Evolutionary conservation across 2,888 invertebrate genomes (phyloP).

Genomic region (Drosophila nr. fundita): DNA sequence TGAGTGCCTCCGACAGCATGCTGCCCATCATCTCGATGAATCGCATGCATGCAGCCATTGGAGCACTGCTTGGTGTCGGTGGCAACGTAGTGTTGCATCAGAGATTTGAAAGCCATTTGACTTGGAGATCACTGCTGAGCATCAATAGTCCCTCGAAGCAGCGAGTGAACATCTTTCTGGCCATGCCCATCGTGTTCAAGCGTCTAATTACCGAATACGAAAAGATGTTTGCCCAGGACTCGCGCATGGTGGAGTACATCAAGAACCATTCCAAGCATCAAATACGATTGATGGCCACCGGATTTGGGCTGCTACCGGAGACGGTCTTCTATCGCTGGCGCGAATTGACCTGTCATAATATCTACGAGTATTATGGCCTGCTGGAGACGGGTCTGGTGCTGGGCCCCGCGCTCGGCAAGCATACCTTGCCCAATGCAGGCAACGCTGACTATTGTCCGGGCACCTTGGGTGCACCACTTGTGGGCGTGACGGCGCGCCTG

Average conservation of each 20-base stretch:
- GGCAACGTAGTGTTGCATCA: slow-evolving; percentile 90
- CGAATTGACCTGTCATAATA: slow-evolving; percentile 76
- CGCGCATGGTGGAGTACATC: slow-evolving; percentile 84
- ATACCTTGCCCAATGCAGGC: neutral
- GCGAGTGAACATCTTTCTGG: slow-evolving; percentile 91
- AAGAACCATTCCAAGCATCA: slow-evolving; percentile 83
- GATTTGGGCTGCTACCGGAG: slow-evolving; percentile 92
- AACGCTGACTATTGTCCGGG: slow-evolving; percentile 41
- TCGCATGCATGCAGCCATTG: slow-evolving; percentile 95
- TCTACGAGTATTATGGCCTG: slow-evolving; percentile 89
- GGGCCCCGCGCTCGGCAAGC: slow-evolving; percentile 88
- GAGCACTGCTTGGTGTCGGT: slow-evolving; percentile 92
- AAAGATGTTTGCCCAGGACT: slow-evolving; percentile 86
- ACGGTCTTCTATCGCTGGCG: slow-evolving; percentile 91
- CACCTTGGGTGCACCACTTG: slow-evolving; percentile 48
- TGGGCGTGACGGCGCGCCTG: slow-evolving; percentile 55
- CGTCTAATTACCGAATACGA: slow-evolving; percentile 91
- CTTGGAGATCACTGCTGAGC: slow-evolving; percentile 91
- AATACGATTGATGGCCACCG: slow-evolving; percentile 89
- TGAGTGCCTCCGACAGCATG: slow-evolving; percentile 89
- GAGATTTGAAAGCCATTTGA: slow-evolving; percentile 88
- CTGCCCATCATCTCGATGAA: slow-evolving; percentile 94
- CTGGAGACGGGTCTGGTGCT: slow-evolving; percentile 95
- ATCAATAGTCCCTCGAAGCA: slow-evolving; percentile 88
- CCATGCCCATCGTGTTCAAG: slow-evolving; percentile 95